A percentile compares a stretch with the other conserved stretches of the same genome.
Conservation (phyloP, 92 coral and sea anemone species). For the Desmophyllum pertusum region DNA sequence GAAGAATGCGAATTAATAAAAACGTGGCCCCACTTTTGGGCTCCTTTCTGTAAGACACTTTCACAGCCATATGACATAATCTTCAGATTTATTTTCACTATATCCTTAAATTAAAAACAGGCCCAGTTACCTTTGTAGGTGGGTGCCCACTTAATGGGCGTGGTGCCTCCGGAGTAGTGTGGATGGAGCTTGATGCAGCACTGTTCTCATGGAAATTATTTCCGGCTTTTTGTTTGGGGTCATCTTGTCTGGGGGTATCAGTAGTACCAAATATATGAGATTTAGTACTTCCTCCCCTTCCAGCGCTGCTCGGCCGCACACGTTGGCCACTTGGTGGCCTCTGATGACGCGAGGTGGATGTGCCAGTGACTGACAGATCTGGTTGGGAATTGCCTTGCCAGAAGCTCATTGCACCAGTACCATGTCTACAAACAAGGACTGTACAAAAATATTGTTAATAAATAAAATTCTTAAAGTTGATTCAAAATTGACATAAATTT, state of each 20-base stretch:
- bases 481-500: no score
- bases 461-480: no score
- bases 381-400: slow-evolving; percentile 48
- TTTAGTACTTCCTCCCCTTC: slow-evolving; percentile 75
- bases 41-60: no score
- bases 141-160: slow-evolving; percentile 45
- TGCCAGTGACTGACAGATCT: slow-evolving; percentile 90
- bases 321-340: slow-evolving; percentile 88
- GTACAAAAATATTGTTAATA: no score
- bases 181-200: slow-evolving; percentile 40
- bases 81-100: no score
- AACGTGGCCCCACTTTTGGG: no score
- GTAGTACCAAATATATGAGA: slow-evolving; percentile 86
- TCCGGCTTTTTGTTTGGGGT: background rate
- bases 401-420: slow-evolving; percentile 31
- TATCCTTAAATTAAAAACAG: slow-evolving; percentile 27
- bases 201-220: slow-evolving; percentile 46
- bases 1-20: no score
- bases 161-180: slow-evolving; percentile 87
- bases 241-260: slow-evolving; percentile 68
- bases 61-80: no score
- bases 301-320: slow-evolving; percentile 63
- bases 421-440: background rate
- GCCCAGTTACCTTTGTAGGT: slow-evolving; percentile 1
- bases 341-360: slow-evolving; percentile 79